Conservation (phyloP, 2,888 invertebrate species). For the Amblyjoppa proteus region DNA sequence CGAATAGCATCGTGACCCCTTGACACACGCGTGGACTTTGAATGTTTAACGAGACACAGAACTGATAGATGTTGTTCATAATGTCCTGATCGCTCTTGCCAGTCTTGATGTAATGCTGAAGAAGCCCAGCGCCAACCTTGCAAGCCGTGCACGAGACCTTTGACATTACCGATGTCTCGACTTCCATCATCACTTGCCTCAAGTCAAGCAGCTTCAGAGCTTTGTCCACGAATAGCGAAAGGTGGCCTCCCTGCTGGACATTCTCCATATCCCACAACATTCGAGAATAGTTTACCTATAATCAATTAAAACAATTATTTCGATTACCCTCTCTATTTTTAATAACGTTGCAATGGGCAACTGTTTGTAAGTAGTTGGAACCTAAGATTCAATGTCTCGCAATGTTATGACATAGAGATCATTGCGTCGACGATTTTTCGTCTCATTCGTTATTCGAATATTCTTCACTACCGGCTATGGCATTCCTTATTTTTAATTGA, state of each 20-base stretch:
- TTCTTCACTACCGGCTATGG: background rate
- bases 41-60: slow-evolving; percentile 94
- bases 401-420: background rate
- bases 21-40: slow-evolving; percentile 95
- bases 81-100: slow-evolving; percentile 96
- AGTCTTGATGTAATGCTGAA: slow-evolving; percentile 93
- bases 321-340: background rate
- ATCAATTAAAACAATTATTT: slow-evolving; percentile 26
- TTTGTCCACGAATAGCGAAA: slow-evolving; percentile 93
- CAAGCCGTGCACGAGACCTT: slow-evolving; percentile 96
- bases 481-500: background rate
- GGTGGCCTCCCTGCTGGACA: slow-evolving; percentile 88
- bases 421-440: background rate
- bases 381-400: background rate
- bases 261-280: slow-evolving; percentile 91
- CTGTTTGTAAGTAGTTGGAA: background rate
- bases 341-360: background rate
- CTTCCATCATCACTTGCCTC: slow-evolving; percentile 93
- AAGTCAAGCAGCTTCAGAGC: slow-evolving; percentile 93
- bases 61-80: slow-evolving; percentile 93
- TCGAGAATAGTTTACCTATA: slow-evolving; percentile 84
- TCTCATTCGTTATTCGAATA: background rate
- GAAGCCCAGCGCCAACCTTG: slow-evolving; percentile 92
- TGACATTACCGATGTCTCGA: slow-evolving; percentile 96
- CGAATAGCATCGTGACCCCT: slow-evolving; percentile 94